phyloP scores from a whole-genome alignment of 2,888 invertebrate species.

The Drosophila ezoana region DNA sequence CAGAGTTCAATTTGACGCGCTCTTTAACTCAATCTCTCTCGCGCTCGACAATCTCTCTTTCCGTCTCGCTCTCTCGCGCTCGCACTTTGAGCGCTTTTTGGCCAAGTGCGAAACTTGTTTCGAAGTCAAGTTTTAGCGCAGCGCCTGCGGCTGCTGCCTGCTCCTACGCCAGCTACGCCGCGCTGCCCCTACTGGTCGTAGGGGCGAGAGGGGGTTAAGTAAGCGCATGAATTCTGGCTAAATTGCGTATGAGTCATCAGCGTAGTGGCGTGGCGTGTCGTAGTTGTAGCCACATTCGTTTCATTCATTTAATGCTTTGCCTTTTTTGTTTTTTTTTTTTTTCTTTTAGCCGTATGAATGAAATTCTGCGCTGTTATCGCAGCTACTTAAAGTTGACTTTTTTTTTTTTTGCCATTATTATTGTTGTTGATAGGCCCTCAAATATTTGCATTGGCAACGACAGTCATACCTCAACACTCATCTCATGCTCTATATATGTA shows the following conservation, averaged over 20 bases:
- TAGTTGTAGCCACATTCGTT: conserved; percentile 52
- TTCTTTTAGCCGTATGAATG: conserved; percentile 57
- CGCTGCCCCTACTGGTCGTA: conserved; percentile 3
- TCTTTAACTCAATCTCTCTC: conserved; percentile 8
- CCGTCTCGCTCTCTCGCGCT: conserved; percentile 4
- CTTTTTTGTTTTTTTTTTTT: conserved; percentile 12
- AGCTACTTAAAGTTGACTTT: conserved; percentile 28
- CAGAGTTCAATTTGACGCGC: neutral
- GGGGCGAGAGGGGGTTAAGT: conserved; percentile 30
- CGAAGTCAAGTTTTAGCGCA: conserved; percentile 23
- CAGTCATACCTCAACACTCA: conserved; percentile 12
- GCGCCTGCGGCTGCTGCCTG: conserved; percentile 8
- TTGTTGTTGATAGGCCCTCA: conserved; percentile 23
- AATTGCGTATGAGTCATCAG: conserved; percentile 72
- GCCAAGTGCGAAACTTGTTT: conserved; percentile 40
- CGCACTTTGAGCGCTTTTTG: conserved; percentile 38
- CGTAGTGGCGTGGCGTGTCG: conserved; percentile 29
- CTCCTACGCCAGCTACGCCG: conserved; percentile 13
- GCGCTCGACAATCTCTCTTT: conserved; percentile 5
- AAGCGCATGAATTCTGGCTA: conserved; percentile 72
- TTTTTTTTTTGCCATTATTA: conserved; percentile 6
- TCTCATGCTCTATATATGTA: neutral
- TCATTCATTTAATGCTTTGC: conserved; percentile 65
- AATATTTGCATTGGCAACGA: conserved; percentile 37
- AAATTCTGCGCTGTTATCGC: conserved; percentile 51